Percentiles rank a stretch among this genome's conserved stretches.
phyloP scores from a whole-genome alignment of 2,797 vertebrate species.

The Sebastes taczanowskii region DNA sequence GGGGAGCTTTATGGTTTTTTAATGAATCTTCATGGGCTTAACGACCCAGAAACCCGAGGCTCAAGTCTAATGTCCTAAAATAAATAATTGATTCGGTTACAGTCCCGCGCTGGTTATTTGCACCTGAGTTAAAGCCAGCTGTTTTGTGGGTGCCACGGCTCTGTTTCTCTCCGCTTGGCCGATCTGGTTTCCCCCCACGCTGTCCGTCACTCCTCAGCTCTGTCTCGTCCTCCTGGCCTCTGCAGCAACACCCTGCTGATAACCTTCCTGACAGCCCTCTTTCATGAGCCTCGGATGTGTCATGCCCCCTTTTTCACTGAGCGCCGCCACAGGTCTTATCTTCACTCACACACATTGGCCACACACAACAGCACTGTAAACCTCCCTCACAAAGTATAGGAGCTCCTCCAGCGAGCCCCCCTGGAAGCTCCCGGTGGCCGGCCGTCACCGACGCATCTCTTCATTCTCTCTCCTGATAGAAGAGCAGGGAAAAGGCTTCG shows the following conservation, averaged over 20 bases:
- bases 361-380: slow-evolving; percentile 55
- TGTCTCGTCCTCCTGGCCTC: slow-evolving; percentile 44
- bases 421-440: slow-evolving; percentile 30
- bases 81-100: slow-evolving; percentile 73
- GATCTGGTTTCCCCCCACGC: slow-evolving; percentile 24
- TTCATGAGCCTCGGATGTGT: slow-evolving; percentile 69
- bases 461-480: slow-evolving; percentile 5
- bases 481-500: slow-evolving; percentile 5
- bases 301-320: slow-evolving; percentile 56
- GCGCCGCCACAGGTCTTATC: slow-evolving; percentile 75
- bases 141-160: slow-evolving; percentile 37
- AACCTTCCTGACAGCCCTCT: slow-evolving; percentile 75
- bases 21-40: slow-evolving; percentile 71
- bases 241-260: slow-evolving; percentile 61
- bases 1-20: slow-evolving; percentile 68
- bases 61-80: slow-evolving; percentile 59
- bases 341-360: slow-evolving; percentile 76
- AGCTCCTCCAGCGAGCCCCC: slow-evolving; percentile 13
- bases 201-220: slow-evolving; percentile 34
- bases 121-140: slow-evolving; percentile 44
- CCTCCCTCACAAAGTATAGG: slow-evolving; percentile 22
- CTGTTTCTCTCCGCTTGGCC: slow-evolving; percentile 21
- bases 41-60: slow-evolving; percentile 64
- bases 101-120: slow-evolving; percentile 32
- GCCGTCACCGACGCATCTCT: slow-evolving; percentile 38